phyloP scores from a whole-genome alignment of 2,113 vertebrate species.

The Bombycilla garrulus region DNA sequence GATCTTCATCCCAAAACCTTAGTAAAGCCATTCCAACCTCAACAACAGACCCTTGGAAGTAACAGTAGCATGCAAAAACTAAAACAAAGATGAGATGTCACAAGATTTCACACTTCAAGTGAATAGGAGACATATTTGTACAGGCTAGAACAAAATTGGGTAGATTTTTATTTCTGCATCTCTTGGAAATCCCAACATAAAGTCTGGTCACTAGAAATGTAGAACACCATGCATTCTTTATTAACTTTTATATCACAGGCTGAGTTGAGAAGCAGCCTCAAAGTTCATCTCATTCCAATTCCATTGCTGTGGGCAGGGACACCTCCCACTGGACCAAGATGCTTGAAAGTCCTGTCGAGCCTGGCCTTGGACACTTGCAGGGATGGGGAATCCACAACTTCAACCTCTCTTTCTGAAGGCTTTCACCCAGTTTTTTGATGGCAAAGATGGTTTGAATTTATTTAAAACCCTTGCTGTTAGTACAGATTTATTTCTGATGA shows the following conservation, averaged over 20 bases:
- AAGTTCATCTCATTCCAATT: background rate
- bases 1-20: background rate
- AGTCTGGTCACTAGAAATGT: background rate
- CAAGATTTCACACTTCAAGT: background rate
- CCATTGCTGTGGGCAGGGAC: background rate
- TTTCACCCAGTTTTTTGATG: background rate
- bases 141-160: accelerated
- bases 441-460: background rate
- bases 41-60: background rate
- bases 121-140: background rate
- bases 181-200: background rate
- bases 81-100: background rate
- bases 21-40: background rate
- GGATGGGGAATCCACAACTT: background rate
- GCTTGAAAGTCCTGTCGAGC: background rate
- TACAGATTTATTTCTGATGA: background rate
- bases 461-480: background rate
- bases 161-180: background rate
- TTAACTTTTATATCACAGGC: background rate
- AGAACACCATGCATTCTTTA: background rate
- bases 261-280: background rate
- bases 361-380: background rate
- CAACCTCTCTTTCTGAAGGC: background rate
- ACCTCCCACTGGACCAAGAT: background rate
- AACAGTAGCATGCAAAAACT: background rate